A percentile compares a stretch with the other conserved stretches of the same genome.
Conservation (phyloP, 2,797 vertebrate genomes). For the Crenichthys baileyi region DNA sequence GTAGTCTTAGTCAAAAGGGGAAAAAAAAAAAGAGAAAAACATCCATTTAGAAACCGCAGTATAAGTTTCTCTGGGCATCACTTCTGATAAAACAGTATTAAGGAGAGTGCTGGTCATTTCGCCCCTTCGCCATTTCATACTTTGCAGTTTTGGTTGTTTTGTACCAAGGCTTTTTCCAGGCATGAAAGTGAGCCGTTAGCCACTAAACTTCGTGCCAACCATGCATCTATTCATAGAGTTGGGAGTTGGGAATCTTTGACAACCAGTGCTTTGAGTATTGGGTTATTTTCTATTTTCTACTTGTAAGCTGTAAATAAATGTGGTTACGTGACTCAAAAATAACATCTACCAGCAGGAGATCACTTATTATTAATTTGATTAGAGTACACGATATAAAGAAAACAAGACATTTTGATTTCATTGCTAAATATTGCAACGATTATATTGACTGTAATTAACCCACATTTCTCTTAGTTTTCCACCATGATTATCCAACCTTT, state of each 20-base stretch:
- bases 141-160: neutral
- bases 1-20: slow-evolving; percentile 43
- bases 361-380: neutral
- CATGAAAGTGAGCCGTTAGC: neutral
- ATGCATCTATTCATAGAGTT: neutral
- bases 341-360: neutral
- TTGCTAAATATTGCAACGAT: neutral
- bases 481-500: neutral
- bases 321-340: neutral
- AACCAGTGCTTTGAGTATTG: neutral
- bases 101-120: slow-evolving; percentile 1
- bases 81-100: slow-evolving; percentile 65
- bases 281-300: neutral
- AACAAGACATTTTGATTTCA: neutral
- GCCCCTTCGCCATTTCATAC: neutral
- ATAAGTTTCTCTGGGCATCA: slow-evolving; percentile 67
- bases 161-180: neutral
- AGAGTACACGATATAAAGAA: neutral
- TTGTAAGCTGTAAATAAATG: neutral
- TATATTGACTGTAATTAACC: neutral
- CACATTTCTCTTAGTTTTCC: neutral
- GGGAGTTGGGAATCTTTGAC: neutral
- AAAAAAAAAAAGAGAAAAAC: slow-evolving; percentile 14
- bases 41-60: slow-evolving; percentile 41
- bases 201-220: neutral